phyloP scores from a whole-genome alignment of 2,888 invertebrate genomes.

The Aleiodes testaceus region DNA sequence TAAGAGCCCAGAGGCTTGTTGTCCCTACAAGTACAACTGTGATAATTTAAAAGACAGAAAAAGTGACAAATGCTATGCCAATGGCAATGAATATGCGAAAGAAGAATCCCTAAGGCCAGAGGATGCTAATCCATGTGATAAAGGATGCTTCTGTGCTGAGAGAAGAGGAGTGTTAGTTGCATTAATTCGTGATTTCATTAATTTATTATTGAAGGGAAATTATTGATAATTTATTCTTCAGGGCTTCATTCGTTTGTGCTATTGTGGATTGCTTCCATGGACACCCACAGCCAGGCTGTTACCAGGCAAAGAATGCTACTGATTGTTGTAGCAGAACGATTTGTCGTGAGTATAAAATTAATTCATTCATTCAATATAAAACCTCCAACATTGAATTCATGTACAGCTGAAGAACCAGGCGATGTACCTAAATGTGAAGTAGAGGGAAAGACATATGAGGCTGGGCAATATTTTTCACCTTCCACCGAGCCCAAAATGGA shows the following conservation, averaged over 20 bases:
- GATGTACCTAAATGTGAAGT: constrained; percentile 58
- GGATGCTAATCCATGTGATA: constrained; percentile 61
- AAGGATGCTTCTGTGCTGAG: constrained; percentile 53
- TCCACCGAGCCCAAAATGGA: constrained; percentile 49
- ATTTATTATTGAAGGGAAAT: neutral
- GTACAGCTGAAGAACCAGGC: constrained; percentile 53
- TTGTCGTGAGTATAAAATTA: constrained; percentile 59
- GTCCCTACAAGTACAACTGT: constrained; percentile 60
- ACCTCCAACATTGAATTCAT: neutral
- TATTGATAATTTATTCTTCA: constrained; percentile 41
- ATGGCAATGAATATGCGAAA: constrained; percentile 56
- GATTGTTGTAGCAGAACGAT: constrained; percentile 55
- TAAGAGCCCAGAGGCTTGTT: constrained; percentile 55
- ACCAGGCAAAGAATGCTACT: neutral
- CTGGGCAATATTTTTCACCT: constrained; percentile 58
- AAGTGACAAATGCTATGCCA: constrained; percentile 59
- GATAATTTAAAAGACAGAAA: constrained; percentile 53
- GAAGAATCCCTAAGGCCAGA: constrained; percentile 56
- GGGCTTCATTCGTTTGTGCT: constrained; percentile 57
- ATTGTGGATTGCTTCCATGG: constrained; percentile 53
- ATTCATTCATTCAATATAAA: neutral
- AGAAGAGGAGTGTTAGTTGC: constrained; percentile 51
- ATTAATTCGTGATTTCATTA: neutral
- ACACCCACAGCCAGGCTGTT: constrained; percentile 52
- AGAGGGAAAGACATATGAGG: constrained; percentile 58